phyloP scores from a whole-genome alignment of 2,797 vertebrate species.

The Alcedo quadribrachys region DNA sequence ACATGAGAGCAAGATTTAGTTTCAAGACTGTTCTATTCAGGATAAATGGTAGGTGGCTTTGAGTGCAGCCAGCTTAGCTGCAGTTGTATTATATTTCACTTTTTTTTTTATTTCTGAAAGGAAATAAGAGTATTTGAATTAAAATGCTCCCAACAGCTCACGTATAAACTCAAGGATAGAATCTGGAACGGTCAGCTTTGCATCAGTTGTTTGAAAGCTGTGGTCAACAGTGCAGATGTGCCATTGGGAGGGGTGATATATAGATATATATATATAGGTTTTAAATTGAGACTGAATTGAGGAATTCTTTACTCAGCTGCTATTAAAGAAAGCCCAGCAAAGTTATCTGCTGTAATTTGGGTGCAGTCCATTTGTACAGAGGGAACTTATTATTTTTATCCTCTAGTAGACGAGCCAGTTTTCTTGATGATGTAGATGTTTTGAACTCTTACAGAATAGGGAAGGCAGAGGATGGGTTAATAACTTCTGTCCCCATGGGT shows the following conservation, averaged over 20 bases:
- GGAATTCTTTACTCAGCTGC: not conserved
- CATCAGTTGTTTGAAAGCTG: not conserved
- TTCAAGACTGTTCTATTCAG: not conserved
- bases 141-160: not conserved
- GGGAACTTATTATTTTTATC: not conserved
- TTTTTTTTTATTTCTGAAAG: conserved; percentile 10
- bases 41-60: not conserved
- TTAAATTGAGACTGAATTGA: not conserved
- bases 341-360: not conserved
- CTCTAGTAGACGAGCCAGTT: not conserved
- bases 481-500: not conserved
- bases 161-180: not conserved
- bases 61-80: not conserved
- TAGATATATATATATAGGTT: too few species aligned
- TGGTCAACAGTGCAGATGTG: not conserved
- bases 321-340: not conserved
- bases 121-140: conserved; percentile 18
- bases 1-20: not conserved
- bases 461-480: not conserved
- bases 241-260: not conserved
- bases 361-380: not conserved
- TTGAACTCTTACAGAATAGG: not conserved
- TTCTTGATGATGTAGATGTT: not conserved
- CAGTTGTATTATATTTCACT: not conserved
- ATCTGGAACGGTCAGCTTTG: not conserved